Evolutionary conservation across 2,113 vertebrate genomes (phyloP).

Genomic region (Podarcis raffonei): DNA sequence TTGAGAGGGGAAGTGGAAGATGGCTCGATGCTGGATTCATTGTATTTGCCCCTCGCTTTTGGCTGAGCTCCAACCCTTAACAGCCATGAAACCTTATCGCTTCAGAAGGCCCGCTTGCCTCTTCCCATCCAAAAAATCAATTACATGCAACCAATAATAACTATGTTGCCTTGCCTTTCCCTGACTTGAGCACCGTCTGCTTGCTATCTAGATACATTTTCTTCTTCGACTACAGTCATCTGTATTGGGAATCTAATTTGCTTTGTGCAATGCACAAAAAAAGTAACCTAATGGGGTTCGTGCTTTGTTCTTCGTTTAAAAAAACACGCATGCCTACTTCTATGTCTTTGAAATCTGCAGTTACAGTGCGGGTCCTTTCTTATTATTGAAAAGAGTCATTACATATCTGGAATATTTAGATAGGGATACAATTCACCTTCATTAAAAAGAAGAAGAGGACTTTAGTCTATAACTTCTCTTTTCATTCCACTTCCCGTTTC

Average conservation of each 20-base stretch:
- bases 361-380: background rate
- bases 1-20: constrained; percentile 11
- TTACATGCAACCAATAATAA: constrained; percentile 30
- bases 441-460: background rate
- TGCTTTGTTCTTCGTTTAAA: background rate
- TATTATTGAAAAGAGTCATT: background rate
- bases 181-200: background rate
- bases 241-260: constrained; percentile 12
- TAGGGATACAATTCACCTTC: constrained; percentile 1
- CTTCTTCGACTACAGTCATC: background rate
- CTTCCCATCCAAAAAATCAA: constrained; percentile 25
- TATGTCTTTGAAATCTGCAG: background rate
- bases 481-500: constrained; percentile 19
- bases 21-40: constrained; percentile 9
- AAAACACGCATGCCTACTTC: background rate
- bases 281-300: background rate
- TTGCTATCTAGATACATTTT: constrained; percentile 28
- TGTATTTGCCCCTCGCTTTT: background rate
- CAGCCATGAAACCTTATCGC: constrained; percentile 6
- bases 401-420: background rate
- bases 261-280: constrained; percentile 29
- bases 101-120: background rate
- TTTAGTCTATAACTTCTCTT: background rate
- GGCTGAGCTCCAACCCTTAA: background rate
- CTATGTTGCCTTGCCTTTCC: background rate